These are phyloP conservation scores for Luperina testacea DNA, from an alignment of 2,888 invertebrate species.

Conservation along the genomic window DNA sequence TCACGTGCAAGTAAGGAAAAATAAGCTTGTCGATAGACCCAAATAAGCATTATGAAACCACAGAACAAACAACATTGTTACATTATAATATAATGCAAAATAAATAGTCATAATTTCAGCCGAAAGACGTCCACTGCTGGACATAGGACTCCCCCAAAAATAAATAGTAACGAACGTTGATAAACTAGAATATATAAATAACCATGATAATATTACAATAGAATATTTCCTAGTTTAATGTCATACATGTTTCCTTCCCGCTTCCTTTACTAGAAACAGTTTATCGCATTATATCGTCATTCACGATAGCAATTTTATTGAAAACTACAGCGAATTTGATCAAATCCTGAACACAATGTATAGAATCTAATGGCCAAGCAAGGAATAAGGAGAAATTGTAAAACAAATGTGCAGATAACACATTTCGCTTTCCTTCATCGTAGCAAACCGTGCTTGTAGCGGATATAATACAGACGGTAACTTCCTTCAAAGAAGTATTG, in stretches of 20 bases:
- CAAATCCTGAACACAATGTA: not conserved
- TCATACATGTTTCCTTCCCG: conserved; percentile 11
- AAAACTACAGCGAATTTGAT: conserved; percentile 1
- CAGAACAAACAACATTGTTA: not conserved
- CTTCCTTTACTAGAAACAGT: conserved; percentile 19
- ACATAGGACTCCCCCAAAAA: too few relatives aligned
- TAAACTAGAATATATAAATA: not conserved
- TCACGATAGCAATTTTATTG: conserved; percentile 7
- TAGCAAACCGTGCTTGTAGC: conserved; percentile 49
- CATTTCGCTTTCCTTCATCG: conserved; percentile 56
- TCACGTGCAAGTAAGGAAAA: conserved; percentile 56
- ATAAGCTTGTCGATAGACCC: conserved; percentile 45
- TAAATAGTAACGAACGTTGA: not conserved
- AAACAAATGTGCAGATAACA: conserved; percentile 52
- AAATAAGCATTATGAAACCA: conserved; percentile 7
- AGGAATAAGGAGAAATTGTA: conserved; percentile 45
- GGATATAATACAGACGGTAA: conserved; percentile 68
- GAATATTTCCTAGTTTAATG: conserved; percentile 22
- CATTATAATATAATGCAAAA: not conserved
- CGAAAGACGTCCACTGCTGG: too few relatives aligned
- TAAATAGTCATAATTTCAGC: too few relatives aligned
- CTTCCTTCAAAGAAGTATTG: conserved; percentile 64
- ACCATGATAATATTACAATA: conserved; percentile 4
- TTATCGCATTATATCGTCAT: conserved; percentile 2
- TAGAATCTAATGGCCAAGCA: conserved; percentile 1